These are phyloP conservation scores for Hypercompe scribonia DNA, from an alignment of 2,888 invertebrate species.

Conservation along the genomic window DNA sequence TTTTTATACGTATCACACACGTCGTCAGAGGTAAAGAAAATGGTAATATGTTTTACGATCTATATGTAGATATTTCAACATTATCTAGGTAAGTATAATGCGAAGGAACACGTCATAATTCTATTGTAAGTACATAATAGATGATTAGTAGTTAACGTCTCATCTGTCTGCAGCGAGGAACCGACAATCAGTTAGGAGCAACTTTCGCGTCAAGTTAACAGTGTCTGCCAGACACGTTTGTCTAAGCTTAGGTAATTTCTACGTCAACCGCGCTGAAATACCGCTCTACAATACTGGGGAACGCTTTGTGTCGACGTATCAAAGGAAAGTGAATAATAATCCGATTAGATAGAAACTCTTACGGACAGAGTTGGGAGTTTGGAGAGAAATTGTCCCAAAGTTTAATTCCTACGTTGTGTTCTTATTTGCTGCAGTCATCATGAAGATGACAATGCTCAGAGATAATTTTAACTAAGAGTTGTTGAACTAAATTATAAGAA, in stretches of 20 bases:
- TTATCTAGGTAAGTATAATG: not conserved
- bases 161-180: conserved; percentile 48
- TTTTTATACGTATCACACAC: no score
- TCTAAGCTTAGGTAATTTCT: conserved; percentile 56
- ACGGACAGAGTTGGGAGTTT: conserved; percentile 21
- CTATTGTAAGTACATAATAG: conserved; percentile 35
- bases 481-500: not conserved
- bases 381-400: not conserved
- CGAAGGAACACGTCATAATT: conserved; percentile 37
- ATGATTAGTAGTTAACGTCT: conserved; percentile 56
- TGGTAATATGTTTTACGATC: not conserved
- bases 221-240: conserved; percentile 49
- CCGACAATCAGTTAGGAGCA: conserved; percentile 51
- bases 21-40: not conserved
- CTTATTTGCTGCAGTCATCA: not conserved
- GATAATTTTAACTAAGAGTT: not conserved
- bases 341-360: conserved; percentile 33
- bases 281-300: conserved; percentile 30
- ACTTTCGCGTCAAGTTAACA: conserved; percentile 47
- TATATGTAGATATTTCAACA: not conserved
- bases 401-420: not conserved
- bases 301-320: conserved; percentile 45
- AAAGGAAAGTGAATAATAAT: conserved; percentile 43
- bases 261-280: conserved; percentile 52
- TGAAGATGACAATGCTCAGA: not conserved